Percentiles rank a stretch among this genome's conserved stretches.
phyloP scores from a whole-genome alignment of 2,888 invertebrate genomes.

The Microctonus hyperodae region DNA sequence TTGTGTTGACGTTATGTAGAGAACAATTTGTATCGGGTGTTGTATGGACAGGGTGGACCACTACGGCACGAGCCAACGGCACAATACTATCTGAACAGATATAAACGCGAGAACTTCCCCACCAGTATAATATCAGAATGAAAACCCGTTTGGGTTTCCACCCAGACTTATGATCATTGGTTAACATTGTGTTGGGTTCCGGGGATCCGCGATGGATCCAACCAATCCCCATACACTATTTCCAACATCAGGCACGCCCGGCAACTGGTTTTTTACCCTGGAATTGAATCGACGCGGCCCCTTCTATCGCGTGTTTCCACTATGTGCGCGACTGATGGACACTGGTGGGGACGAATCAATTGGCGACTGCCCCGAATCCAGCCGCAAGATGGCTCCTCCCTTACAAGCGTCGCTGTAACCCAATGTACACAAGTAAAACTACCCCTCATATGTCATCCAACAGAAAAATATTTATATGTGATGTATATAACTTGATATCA shows the following conservation, averaged over 20 bases:
- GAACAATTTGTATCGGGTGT: constrained; percentile 45
- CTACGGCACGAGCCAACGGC: constrained; percentile 62
- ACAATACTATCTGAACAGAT: constrained; percentile 61
- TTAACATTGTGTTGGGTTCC: constrained; percentile 36
- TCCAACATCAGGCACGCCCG: constrained; percentile 48
- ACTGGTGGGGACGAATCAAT: constrained; percentile 61
- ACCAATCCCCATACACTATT: constrained; percentile 36
- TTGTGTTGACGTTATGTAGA: constrained; percentile 15
- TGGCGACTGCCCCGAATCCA: constrained; percentile 58
- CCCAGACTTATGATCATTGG: constrained; percentile 55
- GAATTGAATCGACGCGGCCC: constrained; percentile 61
- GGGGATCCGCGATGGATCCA: constrained; percentile 34
- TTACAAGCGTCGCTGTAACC: constrained; percentile 43
- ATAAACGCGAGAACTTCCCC: constrained; percentile 55
- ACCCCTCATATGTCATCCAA: constrained; percentile 25
- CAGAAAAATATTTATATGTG: constrained; percentile 19
- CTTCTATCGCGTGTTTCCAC: constrained; percentile 37
- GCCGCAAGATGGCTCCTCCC: constrained; percentile 64
- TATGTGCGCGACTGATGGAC: background rate
- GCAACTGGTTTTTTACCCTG: constrained; percentile 53
- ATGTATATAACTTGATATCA: constrained; percentile 16
- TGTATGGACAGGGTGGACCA: constrained; percentile 52
- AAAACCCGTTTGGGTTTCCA: constrained; percentile 55
- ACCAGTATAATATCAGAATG: constrained; percentile 41
- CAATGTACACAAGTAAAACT: constrained; percentile 32